Base-by-base conservation (phyloP, 1,140 invertebrate species). In the Popillia japonica region DNA sequence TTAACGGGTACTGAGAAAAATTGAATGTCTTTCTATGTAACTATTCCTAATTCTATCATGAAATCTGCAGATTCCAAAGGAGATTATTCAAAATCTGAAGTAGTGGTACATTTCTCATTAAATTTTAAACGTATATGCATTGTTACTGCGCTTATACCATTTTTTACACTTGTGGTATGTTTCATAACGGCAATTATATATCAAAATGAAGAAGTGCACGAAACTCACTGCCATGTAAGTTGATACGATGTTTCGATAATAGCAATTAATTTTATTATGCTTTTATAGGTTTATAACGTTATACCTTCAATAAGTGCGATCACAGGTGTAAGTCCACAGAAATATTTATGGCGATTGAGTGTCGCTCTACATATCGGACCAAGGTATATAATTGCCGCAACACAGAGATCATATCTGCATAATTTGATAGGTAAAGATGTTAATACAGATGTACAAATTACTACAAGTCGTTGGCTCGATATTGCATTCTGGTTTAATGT, bases 231-330 rank as follows among this genome's bases (percentile, higher is more conserved):
- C 90, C 92, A 92, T 85, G 96, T 97, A 90, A 92, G 92, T 84
- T 4, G 44, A 76, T 44, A 8, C 68, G 48, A 55, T 40, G 72
- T 76, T 78, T 22, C 20, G n/a, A 55, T 34, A 73, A 6, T 27
- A 77, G 74, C 78, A 61, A 75, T 6, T 11, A 76, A 40, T 72
- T 78, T 79, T 73, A 40, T 72, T n/a, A 79, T 79, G 80, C 82
- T 79, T 78, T 88, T 88, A 22, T 85, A 97, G 95, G 95, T 96
- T 79, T 96, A 95, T 86, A 96, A 97, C 88, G 92, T 96, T 87
- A 92, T 96, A 84, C 95, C 95, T 83, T 96, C 95, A 83, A 96
- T 97, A 89, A 96, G 95, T 90, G 94, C 96, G 79, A 94, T 96
- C 86, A 96, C 95, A 78, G 95, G 95, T 23, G 93, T 97, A 83